These are phyloP conservation scores for Thalassaphorura encarpata DNA, from an alignment of 1,140 invertebrate species.

Conservation along the genomic window DNA sequence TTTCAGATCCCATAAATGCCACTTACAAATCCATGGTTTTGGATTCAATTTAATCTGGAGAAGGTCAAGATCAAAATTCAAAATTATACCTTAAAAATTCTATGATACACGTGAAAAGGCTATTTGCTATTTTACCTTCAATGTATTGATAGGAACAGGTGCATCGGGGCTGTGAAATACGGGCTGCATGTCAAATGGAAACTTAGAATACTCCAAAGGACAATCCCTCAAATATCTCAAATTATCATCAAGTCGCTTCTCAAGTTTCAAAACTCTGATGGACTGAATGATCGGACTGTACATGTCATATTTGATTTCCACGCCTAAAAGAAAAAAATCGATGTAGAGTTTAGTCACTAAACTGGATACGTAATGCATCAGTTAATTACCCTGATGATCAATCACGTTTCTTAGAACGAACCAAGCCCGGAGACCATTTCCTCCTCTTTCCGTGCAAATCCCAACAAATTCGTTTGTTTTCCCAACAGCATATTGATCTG, in stretches of 20 bases:
- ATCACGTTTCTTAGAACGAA: constrained; percentile 89
- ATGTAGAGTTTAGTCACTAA: background rate
- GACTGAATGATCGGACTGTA: constrained; percentile 88
- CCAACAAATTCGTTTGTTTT: constrained; percentile 88
- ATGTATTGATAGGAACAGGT: constrained; percentile 73
- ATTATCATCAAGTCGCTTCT: constrained; percentile 86
- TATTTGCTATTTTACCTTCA: constrained; percentile 51
- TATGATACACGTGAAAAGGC: constrained; percentile 4
- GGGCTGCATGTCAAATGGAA: constrained; percentile 83
- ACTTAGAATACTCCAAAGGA: constrained; percentile 83
- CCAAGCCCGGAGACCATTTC: constrained; percentile 64
- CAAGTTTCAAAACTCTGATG: constrained; percentile 80
- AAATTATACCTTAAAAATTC: constrained; percentile 1
- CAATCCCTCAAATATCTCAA: constrained; percentile 87
- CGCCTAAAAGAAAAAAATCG: constrained; percentile 44
- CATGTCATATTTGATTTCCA: constrained; percentile 80
- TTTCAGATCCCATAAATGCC: constrained; percentile 69
- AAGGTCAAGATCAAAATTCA: constrained; percentile 4
- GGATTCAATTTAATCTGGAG: constrained; percentile 65
- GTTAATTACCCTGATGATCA: constrained; percentile 60
- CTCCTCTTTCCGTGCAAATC: constrained; percentile 80
- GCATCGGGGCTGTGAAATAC: constrained; percentile 64
- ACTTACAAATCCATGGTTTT: constrained; percentile 71
- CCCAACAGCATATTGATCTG: constrained; percentile 73
- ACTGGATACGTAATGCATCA: background rate